Evolutionary conservation across 2,113 vertebrate genomes (phyloP).

Genomic region (Poeciliopsis retropinna): DNA sequence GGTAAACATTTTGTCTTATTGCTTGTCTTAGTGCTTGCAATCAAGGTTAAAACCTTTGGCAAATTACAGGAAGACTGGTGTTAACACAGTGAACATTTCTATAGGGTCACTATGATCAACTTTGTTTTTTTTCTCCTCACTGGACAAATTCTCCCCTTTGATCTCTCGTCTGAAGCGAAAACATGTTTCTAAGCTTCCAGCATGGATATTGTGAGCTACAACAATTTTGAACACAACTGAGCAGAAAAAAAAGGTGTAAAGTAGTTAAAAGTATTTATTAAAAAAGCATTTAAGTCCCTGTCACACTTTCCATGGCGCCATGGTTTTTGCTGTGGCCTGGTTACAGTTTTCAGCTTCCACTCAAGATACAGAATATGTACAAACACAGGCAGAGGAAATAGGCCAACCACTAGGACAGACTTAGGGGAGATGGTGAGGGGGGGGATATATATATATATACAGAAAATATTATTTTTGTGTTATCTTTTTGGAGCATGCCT

Average conservation of each 20-base stretch:
- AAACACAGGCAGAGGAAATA: constrained; percentile 6
- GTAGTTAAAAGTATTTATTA: constrained; percentile 38
- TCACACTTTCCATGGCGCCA: constrained; percentile 12
- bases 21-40: neutral
- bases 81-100: neutral
- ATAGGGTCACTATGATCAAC: no score
- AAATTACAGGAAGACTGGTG: neutral
- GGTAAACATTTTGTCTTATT: neutral
- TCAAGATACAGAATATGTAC: constrained; percentile 8
- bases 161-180: neutral
- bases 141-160: neutral
- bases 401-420: neutral
- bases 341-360: neutral
- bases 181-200: neutral
- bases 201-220: neutral
- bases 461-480: neutral
- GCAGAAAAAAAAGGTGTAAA: neutral
- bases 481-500: constrained; percentile 1
- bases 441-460: neutral
- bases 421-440: neutral
- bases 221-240: neutral
- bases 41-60: neutral
- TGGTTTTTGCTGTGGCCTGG: constrained; percentile 1
- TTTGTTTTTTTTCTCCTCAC: neutral
- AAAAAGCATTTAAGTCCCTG: constrained; percentile 6